These are phyloP conservation scores for Galerucella pusilla DNA, from an alignment of 2,888 invertebrate genomes.

Conservation along the genomic window DNA sequence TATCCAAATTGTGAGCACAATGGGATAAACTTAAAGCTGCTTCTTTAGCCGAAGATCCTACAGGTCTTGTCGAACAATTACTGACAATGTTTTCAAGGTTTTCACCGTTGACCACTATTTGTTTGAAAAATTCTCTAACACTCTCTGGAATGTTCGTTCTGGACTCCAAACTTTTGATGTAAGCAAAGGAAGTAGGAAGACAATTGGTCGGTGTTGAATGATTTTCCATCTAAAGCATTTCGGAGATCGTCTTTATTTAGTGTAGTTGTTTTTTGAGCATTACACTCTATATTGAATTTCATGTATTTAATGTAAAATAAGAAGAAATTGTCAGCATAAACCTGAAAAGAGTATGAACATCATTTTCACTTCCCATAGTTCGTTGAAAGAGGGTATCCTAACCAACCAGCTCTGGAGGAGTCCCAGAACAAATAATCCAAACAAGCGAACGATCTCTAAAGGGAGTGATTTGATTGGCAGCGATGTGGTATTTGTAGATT, in stretches of 20 bases:
- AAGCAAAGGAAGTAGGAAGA: background rate
- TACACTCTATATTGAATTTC: background rate
- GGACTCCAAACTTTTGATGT: background rate
- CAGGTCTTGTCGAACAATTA: background rate
- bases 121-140: slow-evolving; percentile 8
- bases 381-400: too few relatives aligned
- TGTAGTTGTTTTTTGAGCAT: too few relatives aligned
- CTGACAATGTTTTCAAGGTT: background rate
- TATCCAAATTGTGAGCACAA: background rate
- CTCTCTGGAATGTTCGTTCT: slow-evolving; percentile 14
- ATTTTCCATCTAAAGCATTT: background rate
- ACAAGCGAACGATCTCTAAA: too few relatives aligned
- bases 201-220: background rate
- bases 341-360: background rate
- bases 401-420: too few relatives aligned
- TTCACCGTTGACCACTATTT: background rate
- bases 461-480: too few relatives aligned
- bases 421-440: too few relatives aligned
- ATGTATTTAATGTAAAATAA: background rate
- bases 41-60: background rate
- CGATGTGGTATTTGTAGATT: too few relatives aligned
- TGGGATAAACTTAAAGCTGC: background rate
- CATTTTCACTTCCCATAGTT: background rate
- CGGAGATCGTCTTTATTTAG: background rate
- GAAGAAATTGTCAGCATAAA: background rate